These are phyloP conservation scores for Cryptoprocta ferox DNA, from an alignment of 2,797 vertebrate species.

Conservation along the genomic window DNA sequence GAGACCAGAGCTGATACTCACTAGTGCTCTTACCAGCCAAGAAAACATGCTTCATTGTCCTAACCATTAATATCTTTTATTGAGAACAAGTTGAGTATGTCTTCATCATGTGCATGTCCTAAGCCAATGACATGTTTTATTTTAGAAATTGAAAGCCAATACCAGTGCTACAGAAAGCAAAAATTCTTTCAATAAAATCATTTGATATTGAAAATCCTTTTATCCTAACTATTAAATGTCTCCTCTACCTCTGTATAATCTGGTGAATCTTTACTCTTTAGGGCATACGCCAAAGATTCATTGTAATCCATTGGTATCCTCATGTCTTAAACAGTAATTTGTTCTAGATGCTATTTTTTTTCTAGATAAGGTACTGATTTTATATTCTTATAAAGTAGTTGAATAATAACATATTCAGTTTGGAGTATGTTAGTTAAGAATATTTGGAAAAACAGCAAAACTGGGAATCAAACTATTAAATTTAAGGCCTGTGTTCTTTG, in stretches of 20 bases:
- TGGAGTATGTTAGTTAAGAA: conserved; percentile 44
- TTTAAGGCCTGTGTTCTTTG: neutral
- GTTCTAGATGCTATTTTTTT: conserved; percentile 78
- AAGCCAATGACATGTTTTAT: conserved; percentile 21
- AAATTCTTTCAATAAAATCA: conserved; percentile 28
- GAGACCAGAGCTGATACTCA: neutral
- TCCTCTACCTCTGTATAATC: conserved; percentile 53
- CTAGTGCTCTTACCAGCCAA: neutral
- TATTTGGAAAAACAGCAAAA: conserved; percentile 46
- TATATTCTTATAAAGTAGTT: conserved; percentile 73
- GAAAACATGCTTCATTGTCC: neutral
- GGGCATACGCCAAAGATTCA: conserved; percentile 66
- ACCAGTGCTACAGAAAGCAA: conserved; percentile 44
- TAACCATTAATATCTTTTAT: neutral
- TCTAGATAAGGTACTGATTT: conserved; percentile 76
- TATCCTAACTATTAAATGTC: conserved; percentile 67
- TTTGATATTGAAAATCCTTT: conserved; percentile 66
- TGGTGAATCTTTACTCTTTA: conserved; percentile 70
- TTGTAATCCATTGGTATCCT: conserved; percentile 72
- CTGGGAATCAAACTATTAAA: neutral
- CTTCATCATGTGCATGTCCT: conserved; percentile 8
- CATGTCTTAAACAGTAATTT: conserved; percentile 78
- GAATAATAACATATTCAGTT: conserved; percentile 54
- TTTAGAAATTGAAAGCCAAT: conserved; percentile 49
- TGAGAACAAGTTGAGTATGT: neutral